Base-by-base conservation (phyloP, 1,140 invertebrate species). In the Aphidius gifuensis region DNA sequence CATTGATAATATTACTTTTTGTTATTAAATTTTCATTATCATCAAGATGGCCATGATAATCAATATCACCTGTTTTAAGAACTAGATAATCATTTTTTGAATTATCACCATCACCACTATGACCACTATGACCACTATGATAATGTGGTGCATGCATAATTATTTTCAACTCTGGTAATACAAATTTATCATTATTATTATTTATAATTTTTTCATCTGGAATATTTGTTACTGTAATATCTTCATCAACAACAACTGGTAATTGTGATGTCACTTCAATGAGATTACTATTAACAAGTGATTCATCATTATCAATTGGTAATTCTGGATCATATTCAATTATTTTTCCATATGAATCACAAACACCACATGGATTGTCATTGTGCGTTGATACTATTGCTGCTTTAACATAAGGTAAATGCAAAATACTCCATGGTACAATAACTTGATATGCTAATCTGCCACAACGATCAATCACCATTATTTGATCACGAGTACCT, bases 331-430 rank as follows among this genome's bases (percentile, higher is more conserved):
- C 58, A n/a, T 44, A 46, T 16, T 58, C 53, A 5, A 50, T n/a
- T 5, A 49, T 47, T 5, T 47, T 58, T n/a, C 43, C 49, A 61
- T 55, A 57, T 21, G 69, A 66, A 43, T 72, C 48, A 48, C 78
- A 81, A 40, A 59, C 44, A 9, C 76, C 78, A 60, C 80, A 81
- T 0, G 78, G 78, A 43, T 80, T 66, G 6, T 80, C 77, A n/a
- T 73, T 68, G 50, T 75, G 72, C 0, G 80, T 80, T 8, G 78
- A 78, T 45, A 79, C 64, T 44, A 80, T 75, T 16, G 78, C 77
- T 2, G 76, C 78, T 66, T 78, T 80, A 2, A 80, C 76, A 49
- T 80, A 80, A 4, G 79, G 77, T 58, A 76, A 77, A n/a, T 76
- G 72, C 9, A 78, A 49, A 60, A 77, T 76, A 58, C 79, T 81